Evolutionary conservation across 2,797 vertebrate genomes (phyloP).

Genomic region (Microcaecilia unicolor): DNA sequence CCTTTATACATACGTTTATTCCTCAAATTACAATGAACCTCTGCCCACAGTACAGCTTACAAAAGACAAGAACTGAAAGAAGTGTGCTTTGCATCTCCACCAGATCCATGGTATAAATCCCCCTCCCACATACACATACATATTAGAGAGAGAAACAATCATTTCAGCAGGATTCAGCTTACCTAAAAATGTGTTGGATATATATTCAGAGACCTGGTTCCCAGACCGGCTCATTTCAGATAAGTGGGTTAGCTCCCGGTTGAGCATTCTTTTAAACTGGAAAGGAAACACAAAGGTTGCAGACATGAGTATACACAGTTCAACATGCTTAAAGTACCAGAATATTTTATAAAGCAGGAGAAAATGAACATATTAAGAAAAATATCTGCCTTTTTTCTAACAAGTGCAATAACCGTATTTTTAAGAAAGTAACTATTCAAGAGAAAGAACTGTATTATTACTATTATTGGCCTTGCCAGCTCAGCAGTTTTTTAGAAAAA

Average conservation of each 20-base stretch:
- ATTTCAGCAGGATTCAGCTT: constrained; percentile 35
- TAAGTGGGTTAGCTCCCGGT: constrained; percentile 90
- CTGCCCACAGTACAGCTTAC: background rate
- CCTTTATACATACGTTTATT: no score
- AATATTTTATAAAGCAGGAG: no score
- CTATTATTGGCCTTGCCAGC: no score
- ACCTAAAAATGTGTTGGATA: constrained; percentile 97
- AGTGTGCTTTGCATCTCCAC: background rate
- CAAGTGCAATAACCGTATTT: no score
- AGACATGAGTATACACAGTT: no score
- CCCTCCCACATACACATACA: background rate
- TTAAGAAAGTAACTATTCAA: no score
- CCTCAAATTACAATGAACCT: background rate
- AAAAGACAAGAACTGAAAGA: background rate
- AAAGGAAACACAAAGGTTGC: constrained; percentile 42
- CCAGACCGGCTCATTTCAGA: constrained; percentile 98
- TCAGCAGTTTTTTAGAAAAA: no score
- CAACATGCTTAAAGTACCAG: no score
- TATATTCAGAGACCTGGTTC: constrained; percentile 97
- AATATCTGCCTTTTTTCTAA: no score
- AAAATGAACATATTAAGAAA: no score
- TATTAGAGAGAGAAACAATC: background rate
- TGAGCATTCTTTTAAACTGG: constrained; percentile 98
- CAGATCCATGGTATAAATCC: background rate
- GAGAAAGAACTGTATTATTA: no score